Base-by-base conservation (phyloP, 2,888 invertebrate species). In the Panzeria rudis region DNA sequence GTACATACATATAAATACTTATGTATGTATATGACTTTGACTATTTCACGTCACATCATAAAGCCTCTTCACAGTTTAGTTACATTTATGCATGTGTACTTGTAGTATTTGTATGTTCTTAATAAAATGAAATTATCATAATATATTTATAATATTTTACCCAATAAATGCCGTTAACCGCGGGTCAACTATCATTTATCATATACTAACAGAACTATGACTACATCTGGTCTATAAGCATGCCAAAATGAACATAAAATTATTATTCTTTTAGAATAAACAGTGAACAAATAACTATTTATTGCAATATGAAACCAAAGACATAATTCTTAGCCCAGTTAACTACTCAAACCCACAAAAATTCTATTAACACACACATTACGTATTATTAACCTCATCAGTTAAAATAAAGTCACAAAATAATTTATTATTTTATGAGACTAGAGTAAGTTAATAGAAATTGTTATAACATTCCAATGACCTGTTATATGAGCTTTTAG, bases 361-460 rank as follows among this genome's bases (percentile, higher is more conserved):
- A 62, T 25, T 62, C 62, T 25, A 47, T 47, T 44, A 23, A 23
- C 13, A 73, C 50, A 25, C 11, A 23, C n/a, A 17, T n/a, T 38
- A 62, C 44, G 56, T 72, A 25, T 3, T 11, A 20, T 23, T 52
- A 20, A 29, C 29, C 38, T 32, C 76, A 69, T 77, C 59, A 47
- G 50, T 50, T 29, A 1, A 80, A 52, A 80, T 80, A 17, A 68
- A 73, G 73, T 66, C 66, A 59, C 59, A 73, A 59, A 59, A 66
- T 32, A 47, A 66, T 66, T 56, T 62, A 62, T 59, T 72, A 50
- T 35, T 56, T 20, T 13, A 20, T 56, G 38, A 25, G 44, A 44
- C 44, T 32, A 23, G 5, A 56, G 9, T 25, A 25, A 23, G n/a
- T n/a, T 66, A 68, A 47, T 59, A 59, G 25, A 47, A 44, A 15